Conservation (phyloP, 1,140 invertebrate genomes). For the Atta cephalotes region DNA sequence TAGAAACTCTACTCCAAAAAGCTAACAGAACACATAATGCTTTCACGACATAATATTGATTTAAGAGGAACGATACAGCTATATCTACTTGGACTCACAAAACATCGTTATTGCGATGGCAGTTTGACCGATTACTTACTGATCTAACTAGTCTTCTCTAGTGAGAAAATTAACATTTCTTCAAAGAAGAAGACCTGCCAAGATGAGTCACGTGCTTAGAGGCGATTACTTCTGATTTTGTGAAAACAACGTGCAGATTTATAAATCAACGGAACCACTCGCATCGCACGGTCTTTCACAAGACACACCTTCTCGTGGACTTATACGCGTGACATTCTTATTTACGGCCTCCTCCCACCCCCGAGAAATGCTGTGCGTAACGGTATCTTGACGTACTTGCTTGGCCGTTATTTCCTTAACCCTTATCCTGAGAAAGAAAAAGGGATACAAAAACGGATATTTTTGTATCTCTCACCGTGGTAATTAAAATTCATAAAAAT, state of each 20-base stretch:
- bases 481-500: slow-evolving; percentile 9
- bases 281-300: slow-evolving; percentile 2
- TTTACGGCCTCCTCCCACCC: background rate
- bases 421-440: slow-evolving; percentile 12
- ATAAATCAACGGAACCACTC: slow-evolving; percentile 32
- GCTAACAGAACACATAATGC: background rate
- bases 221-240: background rate
- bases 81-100: slow-evolving; percentile 1
- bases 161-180: background rate
- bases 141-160: background rate
- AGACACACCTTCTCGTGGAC: slow-evolving; percentile 43
- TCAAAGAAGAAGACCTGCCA: background rate
- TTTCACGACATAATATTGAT: slow-evolving; percentile 7
- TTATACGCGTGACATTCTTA: slow-evolving; percentile 40
- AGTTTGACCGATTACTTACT: slow-evolving; percentile 15
- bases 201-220: background rate
- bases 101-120: background rate
- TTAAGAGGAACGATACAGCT: slow-evolving; percentile 9
- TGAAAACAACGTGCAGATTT: slow-evolving; percentile 18
- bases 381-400: slow-evolving; percentile 42
- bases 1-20: no score
- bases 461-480: background rate
- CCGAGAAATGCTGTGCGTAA: slow-evolving; percentile 40
- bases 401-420: slow-evolving; percentile 18
- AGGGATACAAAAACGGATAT: background rate